These are phyloP conservation scores for Tangara arthus DNA, from an alignment of 2,797 vertebrate species.

Conservation along the genomic window DNA sequence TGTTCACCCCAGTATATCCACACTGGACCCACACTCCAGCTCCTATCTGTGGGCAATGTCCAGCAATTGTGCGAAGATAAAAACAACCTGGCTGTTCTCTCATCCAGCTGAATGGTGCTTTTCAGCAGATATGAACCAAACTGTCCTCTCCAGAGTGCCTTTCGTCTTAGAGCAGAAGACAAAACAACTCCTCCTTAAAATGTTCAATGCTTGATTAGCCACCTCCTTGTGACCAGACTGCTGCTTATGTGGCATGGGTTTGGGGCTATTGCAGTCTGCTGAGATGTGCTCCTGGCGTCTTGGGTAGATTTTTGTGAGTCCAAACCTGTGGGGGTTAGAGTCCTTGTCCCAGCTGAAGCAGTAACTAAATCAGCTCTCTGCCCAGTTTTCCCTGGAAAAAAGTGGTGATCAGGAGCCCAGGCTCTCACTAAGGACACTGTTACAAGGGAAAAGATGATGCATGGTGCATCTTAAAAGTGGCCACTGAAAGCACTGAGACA, in stretches of 20 bases:
- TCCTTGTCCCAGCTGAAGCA: neutral
- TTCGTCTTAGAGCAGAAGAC: neutral
- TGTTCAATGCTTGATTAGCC: neutral
- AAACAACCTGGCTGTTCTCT: neutral
- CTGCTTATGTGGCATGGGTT: neutral
- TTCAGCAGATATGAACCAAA: neutral
- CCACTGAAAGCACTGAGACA: neutral
- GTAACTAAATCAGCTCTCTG: neutral
- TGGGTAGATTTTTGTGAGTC: neutral
- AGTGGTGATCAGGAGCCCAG: neutral
- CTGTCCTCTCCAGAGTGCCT: neutral
- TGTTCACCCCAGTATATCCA: neutral
- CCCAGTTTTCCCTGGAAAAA: neutral
- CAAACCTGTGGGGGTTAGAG: neutral
- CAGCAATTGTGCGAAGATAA: neutral
- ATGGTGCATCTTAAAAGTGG: neutral
- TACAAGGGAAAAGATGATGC: neutral
- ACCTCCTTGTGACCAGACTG: neutral
- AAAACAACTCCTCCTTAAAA: neutral
- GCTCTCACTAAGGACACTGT: neutral
- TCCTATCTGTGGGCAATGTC: accelerated
- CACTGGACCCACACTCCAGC: neutral
- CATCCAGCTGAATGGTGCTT: neutral
- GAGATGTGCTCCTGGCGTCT: neutral
- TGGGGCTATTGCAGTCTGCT: neutral